Evolutionary conservation across 2,113 vertebrate species (phyloP).

Genomic region (Rhegmatorhina hoffmannsi): DNA sequence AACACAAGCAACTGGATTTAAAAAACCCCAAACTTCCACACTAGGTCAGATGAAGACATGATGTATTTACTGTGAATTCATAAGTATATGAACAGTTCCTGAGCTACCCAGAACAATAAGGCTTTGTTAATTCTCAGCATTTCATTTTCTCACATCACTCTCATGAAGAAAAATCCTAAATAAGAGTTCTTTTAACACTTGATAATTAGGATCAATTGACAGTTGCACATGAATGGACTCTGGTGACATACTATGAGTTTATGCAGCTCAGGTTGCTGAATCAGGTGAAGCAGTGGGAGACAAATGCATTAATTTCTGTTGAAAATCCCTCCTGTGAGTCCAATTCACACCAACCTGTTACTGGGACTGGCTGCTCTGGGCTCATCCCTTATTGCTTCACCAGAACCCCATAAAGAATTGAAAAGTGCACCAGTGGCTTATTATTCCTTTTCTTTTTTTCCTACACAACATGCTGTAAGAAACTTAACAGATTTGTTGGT

Average conservation of each 20-base stretch:
- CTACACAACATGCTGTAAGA: conserved; percentile 61
- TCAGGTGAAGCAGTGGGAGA: neutral
- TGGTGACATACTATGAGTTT: neutral
- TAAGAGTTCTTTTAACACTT: conserved; percentile 34
- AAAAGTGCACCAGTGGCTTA: conserved; percentile 62
- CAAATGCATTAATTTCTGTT: neutral
- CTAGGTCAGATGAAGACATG: conserved; percentile 6
- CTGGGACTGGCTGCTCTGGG: neutral
- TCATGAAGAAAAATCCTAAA: conserved; percentile 42
- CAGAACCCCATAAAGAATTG: conserved; percentile 58
- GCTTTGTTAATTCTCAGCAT: conserved; percentile 27
- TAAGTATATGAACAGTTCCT: conserved; percentile 28
- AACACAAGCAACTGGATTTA: conserved; percentile 7
- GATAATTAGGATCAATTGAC: conserved; percentile 11
- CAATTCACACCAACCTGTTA: neutral
- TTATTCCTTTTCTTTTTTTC: conserved; percentile 67
- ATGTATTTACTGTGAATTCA: neutral
- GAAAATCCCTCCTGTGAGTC: neutral
- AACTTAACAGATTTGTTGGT: conserved; percentile 51
- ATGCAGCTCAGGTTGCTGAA: conserved; percentile 10
- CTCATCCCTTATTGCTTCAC: neutral
- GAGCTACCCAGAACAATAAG: conserved; percentile 42
- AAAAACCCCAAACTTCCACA: neutral
- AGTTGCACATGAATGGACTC: neutral
- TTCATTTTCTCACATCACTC: neutral